Percentiles rank a stretch among this genome's conserved stretches.
Evolutionary conservation across 2,888 invertebrate genomes (phyloP).

Genomic region (Dione vanillae): DNA sequence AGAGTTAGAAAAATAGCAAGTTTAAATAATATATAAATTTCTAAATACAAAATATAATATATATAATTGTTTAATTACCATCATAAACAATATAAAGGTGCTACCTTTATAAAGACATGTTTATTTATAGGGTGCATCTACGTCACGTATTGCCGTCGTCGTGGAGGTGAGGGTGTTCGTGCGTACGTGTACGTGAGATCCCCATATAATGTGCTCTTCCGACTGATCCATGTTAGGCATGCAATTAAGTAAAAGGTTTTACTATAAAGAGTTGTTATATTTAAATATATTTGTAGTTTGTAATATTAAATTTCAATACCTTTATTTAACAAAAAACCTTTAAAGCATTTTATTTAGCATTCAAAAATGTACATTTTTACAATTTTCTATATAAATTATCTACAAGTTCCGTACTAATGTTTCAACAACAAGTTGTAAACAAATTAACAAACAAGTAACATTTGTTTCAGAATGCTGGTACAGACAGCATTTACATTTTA

Average conservation of each 20-base stretch:
- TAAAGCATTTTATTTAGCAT: too few relatives aligned
- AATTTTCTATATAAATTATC: too few relatives aligned
- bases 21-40: too few relatives aligned
- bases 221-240: constrained; percentile 1
- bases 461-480: background rate
- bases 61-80: background rate
- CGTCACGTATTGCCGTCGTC: constrained; percentile 6
- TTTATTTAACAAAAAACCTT: too few relatives aligned
- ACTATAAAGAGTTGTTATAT: background rate
- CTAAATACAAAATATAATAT: background rate
- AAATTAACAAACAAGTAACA: background rate
- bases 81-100: background rate
- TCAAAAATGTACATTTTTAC: too few relatives aligned
- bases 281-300: too few relatives aligned
- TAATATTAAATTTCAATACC: too few relatives aligned
- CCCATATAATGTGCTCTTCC: constrained; percentile 11
- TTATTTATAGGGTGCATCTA: constrained; percentile 16
- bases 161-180: constrained; percentile 19
- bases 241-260: background rate
- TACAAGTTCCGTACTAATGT: background rate
- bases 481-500: background rate
- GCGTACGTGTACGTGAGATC: constrained; percentile 22
- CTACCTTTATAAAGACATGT: background rate
- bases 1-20: too few relatives aligned
- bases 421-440: background rate